These are phyloP conservation scores for Xestia sexstrigata DNA, from an alignment of 2,888 invertebrate species.

Conservation along the genomic window DNA sequence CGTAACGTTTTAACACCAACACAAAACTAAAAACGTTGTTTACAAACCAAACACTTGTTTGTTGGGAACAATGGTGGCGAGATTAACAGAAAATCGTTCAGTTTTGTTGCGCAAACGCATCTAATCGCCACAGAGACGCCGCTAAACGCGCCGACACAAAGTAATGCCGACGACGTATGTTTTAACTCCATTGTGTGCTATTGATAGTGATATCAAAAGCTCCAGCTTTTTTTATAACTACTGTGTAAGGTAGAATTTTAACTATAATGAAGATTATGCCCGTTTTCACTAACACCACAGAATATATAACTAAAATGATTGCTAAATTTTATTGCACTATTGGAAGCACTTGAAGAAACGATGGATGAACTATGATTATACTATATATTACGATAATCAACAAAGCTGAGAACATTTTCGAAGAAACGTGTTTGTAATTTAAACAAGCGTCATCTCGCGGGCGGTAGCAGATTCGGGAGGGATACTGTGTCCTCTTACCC, in stretches of 20 bases:
- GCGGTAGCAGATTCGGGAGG: conserved; percentile 70
- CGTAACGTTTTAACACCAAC: conserved; percentile 48
- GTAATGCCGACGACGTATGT: conserved; percentile 58
- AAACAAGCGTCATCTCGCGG: conserved; percentile 76
- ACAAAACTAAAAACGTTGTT: conserved; percentile 68
- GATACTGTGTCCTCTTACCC: conserved; percentile 56
- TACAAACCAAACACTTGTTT: conserved; percentile 79
- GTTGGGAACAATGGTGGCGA: conserved; percentile 73
- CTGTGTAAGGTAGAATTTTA: background rate
- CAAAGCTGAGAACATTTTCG: background rate
- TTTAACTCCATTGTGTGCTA: conserved; percentile 69
- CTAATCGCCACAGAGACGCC: conserved; percentile 70
- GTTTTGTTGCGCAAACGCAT: conserved; percentile 79
- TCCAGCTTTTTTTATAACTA: conserved; percentile 54
- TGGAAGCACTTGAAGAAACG: background rate
- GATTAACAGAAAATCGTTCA: conserved; percentile 74
- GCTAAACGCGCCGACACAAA: conserved; percentile 66
- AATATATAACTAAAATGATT: background rate
- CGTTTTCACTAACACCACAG: background rate
- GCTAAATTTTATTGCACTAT: background rate
- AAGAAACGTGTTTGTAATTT: background rate
- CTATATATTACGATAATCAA: too few relatives aligned
- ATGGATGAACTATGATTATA: background rate
- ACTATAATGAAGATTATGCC: background rate
- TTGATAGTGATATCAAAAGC: conserved; percentile 64